These are phyloP conservation scores for Latrodectus geometricus DNA, from an alignment of 1,140 invertebrate species.

Conservation along the genomic window DNA sequence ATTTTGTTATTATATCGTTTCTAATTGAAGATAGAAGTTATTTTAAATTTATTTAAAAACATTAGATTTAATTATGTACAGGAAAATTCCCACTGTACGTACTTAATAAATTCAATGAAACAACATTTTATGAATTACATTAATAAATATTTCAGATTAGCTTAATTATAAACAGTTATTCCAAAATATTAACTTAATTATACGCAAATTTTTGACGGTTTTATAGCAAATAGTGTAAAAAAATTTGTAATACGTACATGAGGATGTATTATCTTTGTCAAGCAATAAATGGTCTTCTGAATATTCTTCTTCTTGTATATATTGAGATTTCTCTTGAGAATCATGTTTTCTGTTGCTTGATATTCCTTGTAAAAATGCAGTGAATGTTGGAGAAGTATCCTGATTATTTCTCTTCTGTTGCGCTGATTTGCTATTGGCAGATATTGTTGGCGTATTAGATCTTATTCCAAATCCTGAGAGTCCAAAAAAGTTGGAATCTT, in stretches of 20 bases:
- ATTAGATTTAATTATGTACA: too few relatives aligned
- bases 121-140: too few relatives aligned
- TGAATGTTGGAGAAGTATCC: conserved; percentile 1
- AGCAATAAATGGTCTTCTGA: conserved; percentile 2
- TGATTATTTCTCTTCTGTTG: neutral
- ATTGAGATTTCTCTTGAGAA: neutral
- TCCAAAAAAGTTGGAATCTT: conserved; percentile 32
- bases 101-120: too few relatives aligned
- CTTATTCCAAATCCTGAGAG: neutral
- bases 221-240: too few relatives aligned
- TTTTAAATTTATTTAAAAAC: too few relatives aligned
- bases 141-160: too few relatives aligned
- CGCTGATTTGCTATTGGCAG: neutral
- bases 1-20: too few relatives aligned
- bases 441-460: neutral
- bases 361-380: conserved; percentile 14
- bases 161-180: too few relatives aligned
- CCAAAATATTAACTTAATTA: too few relatives aligned
- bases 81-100: too few relatives aligned
- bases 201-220: too few relatives aligned
- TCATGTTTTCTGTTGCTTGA: neutral
- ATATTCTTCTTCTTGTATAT: conserved; percentile 32
- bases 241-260: conserved; percentile 22
- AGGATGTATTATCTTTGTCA: conserved; percentile 3
- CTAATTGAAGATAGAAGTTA: too few relatives aligned